phyloP scores from a whole-genome alignment of 2,113 vertebrate species.

The Arizona elegans region DNA sequence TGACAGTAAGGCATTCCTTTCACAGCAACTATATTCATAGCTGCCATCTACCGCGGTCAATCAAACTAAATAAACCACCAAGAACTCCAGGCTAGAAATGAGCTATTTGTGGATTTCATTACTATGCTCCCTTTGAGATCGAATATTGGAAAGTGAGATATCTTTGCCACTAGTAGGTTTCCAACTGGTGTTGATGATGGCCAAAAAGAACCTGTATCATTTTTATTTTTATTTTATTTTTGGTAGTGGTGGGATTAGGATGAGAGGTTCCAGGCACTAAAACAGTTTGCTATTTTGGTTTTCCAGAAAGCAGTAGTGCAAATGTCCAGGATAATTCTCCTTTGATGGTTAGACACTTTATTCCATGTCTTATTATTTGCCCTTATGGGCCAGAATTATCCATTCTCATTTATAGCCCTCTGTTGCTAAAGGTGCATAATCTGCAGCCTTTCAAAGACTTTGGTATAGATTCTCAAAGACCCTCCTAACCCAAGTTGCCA shows the following conservation, averaged over 20 bases:
- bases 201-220: slow-evolving; percentile 46
- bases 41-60: slow-evolving; percentile 65
- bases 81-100: slow-evolving; percentile 65
- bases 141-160: slow-evolving; percentile 58
- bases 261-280: slow-evolving; percentile 33
- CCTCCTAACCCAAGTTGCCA: neutral
- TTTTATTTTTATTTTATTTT: slow-evolving; percentile 26
- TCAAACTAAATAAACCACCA: slow-evolving; percentile 75
- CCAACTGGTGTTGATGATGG: slow-evolving; percentile 62
- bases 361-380: neutral
- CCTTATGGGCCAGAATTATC: neutral
- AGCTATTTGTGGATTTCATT: slow-evolving; percentile 67
- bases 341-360: neutral
- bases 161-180: slow-evolving; percentile 65
- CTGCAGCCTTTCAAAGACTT: neutral
- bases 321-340: neutral
- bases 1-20: slow-evolving; percentile 59
- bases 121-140: slow-evolving; percentile 69
- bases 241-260: slow-evolving; percentile 52
- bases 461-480: neutral
- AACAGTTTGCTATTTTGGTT: slow-evolving; percentile 23
- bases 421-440: neutral
- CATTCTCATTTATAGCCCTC: neutral
- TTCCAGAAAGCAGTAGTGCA: slow-evolving; percentile 24
- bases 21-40: slow-evolving; percentile 73